Conservation (phyloP, 2,888 invertebrate species). For the Drosophila subquinaria region DNA sequence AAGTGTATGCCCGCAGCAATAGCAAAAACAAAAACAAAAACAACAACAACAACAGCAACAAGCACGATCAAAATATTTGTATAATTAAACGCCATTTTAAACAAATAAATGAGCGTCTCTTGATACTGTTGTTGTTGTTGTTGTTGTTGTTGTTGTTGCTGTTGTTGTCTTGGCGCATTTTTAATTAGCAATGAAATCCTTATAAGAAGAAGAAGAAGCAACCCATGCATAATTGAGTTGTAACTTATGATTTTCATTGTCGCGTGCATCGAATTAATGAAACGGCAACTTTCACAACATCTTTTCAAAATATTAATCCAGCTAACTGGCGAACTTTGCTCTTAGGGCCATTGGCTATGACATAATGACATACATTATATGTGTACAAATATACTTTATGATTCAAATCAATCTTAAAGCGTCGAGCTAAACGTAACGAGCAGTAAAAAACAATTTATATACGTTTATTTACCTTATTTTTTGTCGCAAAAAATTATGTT, state of each 20-base stretch:
- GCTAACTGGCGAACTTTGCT: constrained; percentile 4
- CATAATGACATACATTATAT: constrained; percentile 8
- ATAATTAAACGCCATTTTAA: constrained; percentile 76
- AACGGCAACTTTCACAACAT: constrained; percentile 29
- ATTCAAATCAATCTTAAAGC: neutral
- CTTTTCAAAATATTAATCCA: constrained; percentile 7
- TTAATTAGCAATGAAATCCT: constrained; percentile 77
- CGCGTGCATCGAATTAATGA: constrained; percentile 39
- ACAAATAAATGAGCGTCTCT: constrained; percentile 63
- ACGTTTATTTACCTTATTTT: neutral
- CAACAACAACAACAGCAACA: constrained; percentile 21
- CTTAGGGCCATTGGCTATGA: constrained; percentile 31
- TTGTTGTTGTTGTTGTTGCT: constrained; percentile 17
- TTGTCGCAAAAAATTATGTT: neutral
- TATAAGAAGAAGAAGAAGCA: constrained; percentile 44
- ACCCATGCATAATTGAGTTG: constrained; percentile 69
- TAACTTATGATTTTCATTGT: constrained; percentile 59
- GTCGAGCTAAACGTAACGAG: neutral
- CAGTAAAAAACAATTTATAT: neutral
- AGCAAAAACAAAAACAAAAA: constrained; percentile 32
- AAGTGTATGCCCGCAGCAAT: constrained; percentile 35
- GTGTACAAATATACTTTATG: neutral
- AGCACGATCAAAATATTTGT: constrained; percentile 54
- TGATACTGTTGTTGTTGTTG: constrained; percentile 8
- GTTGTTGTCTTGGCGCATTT: constrained; percentile 63